Evolutionary conservation across 2,888 invertebrate genomes (phyloP).

Genomic region (Zelleria hepariella): DNA sequence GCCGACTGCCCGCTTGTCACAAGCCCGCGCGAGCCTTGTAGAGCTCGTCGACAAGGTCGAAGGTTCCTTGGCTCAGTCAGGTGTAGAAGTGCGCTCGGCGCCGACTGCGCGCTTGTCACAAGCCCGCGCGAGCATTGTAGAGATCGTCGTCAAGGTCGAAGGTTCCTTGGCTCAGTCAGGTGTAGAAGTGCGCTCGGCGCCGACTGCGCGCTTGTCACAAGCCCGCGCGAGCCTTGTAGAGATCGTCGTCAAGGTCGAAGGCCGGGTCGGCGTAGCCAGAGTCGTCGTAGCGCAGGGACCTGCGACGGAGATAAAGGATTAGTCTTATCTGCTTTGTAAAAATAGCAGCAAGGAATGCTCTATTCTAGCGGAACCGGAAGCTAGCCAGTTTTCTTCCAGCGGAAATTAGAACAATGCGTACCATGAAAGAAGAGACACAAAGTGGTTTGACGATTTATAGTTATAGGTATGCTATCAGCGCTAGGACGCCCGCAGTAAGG

Average conservation of each 20-base stretch:
- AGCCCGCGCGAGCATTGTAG: conserved; percentile 72
- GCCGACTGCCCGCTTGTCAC: neutral
- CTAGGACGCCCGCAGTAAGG: no score
- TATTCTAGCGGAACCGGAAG: no score
- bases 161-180: neutral
- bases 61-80: neutral
- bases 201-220: conserved; percentile 64
- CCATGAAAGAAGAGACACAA: no score
- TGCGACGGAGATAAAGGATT: conserved; percentile 22
- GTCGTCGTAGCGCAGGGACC: conserved; percentile 78
- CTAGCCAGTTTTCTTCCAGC: no score
- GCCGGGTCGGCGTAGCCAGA: conserved; percentile 80
- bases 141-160: conserved; percentile 33
- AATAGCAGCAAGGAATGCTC: no score
- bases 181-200: conserved; percentile 56
- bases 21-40: conserved; percentile 72
- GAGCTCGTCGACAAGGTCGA: conserved; percentile 75
- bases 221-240: conserved; percentile 74
- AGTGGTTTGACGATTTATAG: no score
- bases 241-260: conserved; percentile 78
- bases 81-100: conserved; percentile 54
- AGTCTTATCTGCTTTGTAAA: no score
- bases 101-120: conserved; percentile 62
- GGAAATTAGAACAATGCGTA: no score
- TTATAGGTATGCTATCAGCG: no score